Evolutionary conservation across 2,888 invertebrate species (phyloP).

Genomic region (Meganola albula): DNA sequence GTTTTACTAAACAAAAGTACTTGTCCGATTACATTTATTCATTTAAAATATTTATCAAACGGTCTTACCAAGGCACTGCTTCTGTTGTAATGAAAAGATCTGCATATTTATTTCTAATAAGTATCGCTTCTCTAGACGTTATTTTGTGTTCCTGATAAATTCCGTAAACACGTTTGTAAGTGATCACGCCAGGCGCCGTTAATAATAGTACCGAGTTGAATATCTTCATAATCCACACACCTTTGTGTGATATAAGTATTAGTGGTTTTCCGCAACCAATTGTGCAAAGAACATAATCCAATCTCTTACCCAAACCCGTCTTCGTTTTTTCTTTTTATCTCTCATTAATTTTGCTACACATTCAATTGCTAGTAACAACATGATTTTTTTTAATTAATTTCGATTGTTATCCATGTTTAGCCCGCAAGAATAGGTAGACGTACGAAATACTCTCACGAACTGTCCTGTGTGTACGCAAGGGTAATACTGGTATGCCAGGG

Average conservation of each 20-base stretch:
- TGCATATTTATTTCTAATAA: slow-evolving; percentile 11
- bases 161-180: slow-evolving; percentile 12
- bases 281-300: slow-evolving; percentile 14
- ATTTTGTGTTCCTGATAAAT: slow-evolving; percentile 10
- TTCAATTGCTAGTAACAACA: slow-evolving; percentile 11
- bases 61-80: slow-evolving; percentile 15
- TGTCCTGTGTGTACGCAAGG: neutral
- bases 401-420: slow-evolving; percentile 2
- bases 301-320: slow-evolving; percentile 13
- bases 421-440: neutral
- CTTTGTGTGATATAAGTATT: slow-evolving; percentile 11
- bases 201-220: slow-evolving; percentile 16
- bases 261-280: slow-evolving; percentile 7
- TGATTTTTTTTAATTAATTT: slow-evolving; percentile 9
- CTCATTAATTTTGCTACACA: slow-evolving; percentile 12
- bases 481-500: neutral
- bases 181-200: slow-evolving; percentile 20
- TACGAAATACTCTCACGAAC: neutral
- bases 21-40: slow-evolving; percentile 1
- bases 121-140: slow-evolving; percentile 15
- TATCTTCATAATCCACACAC: slow-evolving; percentile 9
- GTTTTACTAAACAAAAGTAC: neutral
- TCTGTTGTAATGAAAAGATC: slow-evolving; percentile 15
- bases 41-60: slow-evolving; percentile 12
- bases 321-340: slow-evolving; percentile 12